Base-by-base conservation (phyloP, 1,140 invertebrate genomes). In the Brachionus paranguensis region DNA sequence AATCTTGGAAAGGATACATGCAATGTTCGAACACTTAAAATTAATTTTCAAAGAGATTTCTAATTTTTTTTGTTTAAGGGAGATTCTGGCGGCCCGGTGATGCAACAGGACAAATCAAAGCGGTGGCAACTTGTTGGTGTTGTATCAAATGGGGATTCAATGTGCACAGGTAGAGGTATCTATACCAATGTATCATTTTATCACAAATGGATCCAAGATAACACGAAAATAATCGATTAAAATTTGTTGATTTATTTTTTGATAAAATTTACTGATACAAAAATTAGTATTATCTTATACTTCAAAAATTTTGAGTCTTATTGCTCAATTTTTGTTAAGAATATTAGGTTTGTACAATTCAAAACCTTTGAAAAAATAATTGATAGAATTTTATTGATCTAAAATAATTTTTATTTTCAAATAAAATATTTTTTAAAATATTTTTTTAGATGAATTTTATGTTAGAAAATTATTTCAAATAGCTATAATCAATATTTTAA, bases 61-160 rank as follows among this genome's bases (percentile, higher is more conserved):
- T 27, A 41, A 33, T 8, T 14, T 45, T 24, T 29, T 41, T 60
- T 37, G 14, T 29, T 55, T 20, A n/a, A 84, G 81, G 81, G 81
- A 41, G 81, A 84, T 60, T 53, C 45, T 8, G 81, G 81, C 11
- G 81, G 81, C 5, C 81, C 81, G 68, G 24, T 84, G 24, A 84
- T 84, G 81, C 60, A 84, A 20, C 41, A 70, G 27, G 68, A 70
- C 27, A 64, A 8, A 41, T 43, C 8, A 64, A 79, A 79, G n/a
- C 20, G 45, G 45, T 84, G 81, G 81, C 14, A 17, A 43, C 27
- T 84, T 14, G 53, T 74, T 17, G 81, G 81, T 53, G 68, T 84
- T 5, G 81, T 84, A 27, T 84, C 81, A 10, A 84, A 84, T 43
- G 81, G 81, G 2, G 81, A 84, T 84, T 41, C 81, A 10, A 47